Evolutionary conservation across 64 coral and sea anemone species (phyloP), one percentile per base, ranked within the genome.

Genomic region (Anthopleura sola): DNA sequence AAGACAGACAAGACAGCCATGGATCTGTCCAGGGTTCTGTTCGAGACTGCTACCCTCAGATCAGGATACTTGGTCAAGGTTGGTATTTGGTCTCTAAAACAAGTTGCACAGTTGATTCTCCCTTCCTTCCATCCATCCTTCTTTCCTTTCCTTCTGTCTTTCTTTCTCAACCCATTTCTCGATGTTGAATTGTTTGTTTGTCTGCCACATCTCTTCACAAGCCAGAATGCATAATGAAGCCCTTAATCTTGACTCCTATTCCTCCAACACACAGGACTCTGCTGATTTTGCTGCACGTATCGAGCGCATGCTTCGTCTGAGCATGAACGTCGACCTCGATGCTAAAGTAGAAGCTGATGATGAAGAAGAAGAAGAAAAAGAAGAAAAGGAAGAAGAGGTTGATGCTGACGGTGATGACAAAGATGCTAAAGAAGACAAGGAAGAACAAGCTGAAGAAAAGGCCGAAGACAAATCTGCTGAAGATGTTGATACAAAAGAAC

Each of bases 1-100:
- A 92, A 94, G 54, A 93, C 91, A 75, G 97, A 99, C 36, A 89
- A 94, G 82, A 92, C 97, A 56, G 97, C 97, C 10, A 99, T 95
- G 83, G 93, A 99, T 81, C 85, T 95, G 68, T 88, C 97, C 6
- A 71, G 85, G 29, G 80, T 99, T 24, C 37, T 99, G 68, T 91
- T 99, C 53, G 97, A 99, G 75, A 99, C 97, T 90, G 97, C 97
- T 33, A 94, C 92, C 50, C 84, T 99, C 33, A 78, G 97, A 81
- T 94, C 92, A 78, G 97, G 97, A 44, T 99, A 82, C 66, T 58
- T 92, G 37, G 51, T 99, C 39, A 99, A 99, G 92, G 97, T 98
- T 79, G 18, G 76, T 79, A 79, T 77, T 37, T 77, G 20, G 60
- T 23, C 0, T 6, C 9, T 26, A 66, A 15, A 16, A 44, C 40